phyloP scores from a whole-genome alignment of 2,888 invertebrate species.

The Tribolium freemani region DNA sequence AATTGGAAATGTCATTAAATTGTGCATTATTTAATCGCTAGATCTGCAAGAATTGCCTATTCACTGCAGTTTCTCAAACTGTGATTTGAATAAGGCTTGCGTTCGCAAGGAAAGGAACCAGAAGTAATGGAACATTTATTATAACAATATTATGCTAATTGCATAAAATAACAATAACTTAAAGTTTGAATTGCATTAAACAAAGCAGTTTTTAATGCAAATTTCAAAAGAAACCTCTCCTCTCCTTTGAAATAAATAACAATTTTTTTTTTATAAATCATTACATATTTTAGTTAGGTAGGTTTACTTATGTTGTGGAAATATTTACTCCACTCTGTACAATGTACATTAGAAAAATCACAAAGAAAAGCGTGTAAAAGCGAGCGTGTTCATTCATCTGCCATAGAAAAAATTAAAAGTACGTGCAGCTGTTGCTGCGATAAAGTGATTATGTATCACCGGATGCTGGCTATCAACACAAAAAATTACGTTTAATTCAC shows the following conservation, averaged over 20 bases:
- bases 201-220: no score
- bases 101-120: neutral
- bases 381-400: neutral
- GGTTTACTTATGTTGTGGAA: no score
- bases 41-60: neutral
- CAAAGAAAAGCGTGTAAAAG: neutral
- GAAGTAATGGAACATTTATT: no score
- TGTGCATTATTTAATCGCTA: neutral
- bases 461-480: conserved; percentile 35
- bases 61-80: neutral
- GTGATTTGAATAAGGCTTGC: neutral
- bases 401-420: neutral
- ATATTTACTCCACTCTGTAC: no score
- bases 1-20: neutral
- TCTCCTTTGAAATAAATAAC: no score
- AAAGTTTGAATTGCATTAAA: no score
- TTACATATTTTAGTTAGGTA: no score
- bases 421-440: conserved; percentile 30
- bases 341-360: no score
- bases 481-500: conserved; percentile 25
- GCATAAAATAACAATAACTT: no score
- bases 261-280: no score
- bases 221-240: no score
- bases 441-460: conserved; percentile 36
- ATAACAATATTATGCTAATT: no score